Evolutionary conservation across 2,888 invertebrate genomes (phyloP).

Genomic region (Oxyscelio sp.): DNA sequence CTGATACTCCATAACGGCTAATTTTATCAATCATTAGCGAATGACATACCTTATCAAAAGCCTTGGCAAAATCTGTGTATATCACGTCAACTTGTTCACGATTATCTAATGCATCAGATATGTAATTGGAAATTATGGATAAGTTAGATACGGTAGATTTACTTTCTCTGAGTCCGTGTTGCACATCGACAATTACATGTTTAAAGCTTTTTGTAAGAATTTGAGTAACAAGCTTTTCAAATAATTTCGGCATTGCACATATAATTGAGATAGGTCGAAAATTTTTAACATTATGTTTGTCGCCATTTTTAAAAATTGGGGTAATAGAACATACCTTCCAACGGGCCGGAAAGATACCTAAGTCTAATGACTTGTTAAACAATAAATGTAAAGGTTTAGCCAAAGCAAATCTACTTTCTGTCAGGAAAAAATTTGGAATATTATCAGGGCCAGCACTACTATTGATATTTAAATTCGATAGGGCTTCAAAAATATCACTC

Average conservation of each 20-base stretch:
- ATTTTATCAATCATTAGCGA: constrained; percentile 68
- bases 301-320: constrained; percentile 24
- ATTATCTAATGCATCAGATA: constrained; percentile 61
- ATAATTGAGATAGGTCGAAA: constrained; percentile 7
- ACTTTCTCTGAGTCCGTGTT: constrained; percentile 33
- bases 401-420: constrained; percentile 11
- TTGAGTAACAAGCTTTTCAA: constrained; percentile 18
- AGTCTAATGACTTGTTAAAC: constrained; percentile 2
- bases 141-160: constrained; percentile 36
- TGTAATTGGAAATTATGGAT: constrained; percentile 32
- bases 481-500: neutral
- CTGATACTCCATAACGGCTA: constrained; percentile 30
- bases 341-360: neutral
- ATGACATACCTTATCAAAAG: constrained; percentile 77
- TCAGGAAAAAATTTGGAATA: constrained; percentile 21
- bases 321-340: constrained; percentile 19
- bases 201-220: neutral
- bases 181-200: constrained; percentile 10
- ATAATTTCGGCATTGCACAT: constrained; percentile 23
- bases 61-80: constrained; percentile 76
- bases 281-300: neutral
- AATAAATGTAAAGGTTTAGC: neutral
- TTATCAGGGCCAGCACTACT: constrained; percentile 8
- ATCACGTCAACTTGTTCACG: constrained; percentile 58
- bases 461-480: neutral